Conservation (phyloP, 2,797 vertebrate genomes). For the Sebastiscus tertius region DNA sequence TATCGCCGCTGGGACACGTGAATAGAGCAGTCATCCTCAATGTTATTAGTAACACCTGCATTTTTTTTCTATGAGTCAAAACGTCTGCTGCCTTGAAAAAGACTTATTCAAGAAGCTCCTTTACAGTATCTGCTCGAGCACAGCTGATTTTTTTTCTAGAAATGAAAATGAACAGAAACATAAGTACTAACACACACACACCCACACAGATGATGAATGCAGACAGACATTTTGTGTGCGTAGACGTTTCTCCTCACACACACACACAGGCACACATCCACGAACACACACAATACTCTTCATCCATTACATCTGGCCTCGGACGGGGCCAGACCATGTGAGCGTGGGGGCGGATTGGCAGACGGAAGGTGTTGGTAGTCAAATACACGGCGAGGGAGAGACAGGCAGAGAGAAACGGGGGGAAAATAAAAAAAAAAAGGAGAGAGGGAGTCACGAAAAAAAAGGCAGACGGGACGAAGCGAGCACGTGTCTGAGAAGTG, state of each 20-base stretch:
- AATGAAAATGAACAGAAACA: conserved; percentile 41
- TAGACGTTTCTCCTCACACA: conserved; percentile 4
- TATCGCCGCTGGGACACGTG: not conserved
- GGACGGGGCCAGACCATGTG: conserved; percentile 52
- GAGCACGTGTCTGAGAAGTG: conserved; percentile 46
- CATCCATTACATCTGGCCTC: conserved; percentile 64
- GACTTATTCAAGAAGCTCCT: not conserved
- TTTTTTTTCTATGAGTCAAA: not conserved
- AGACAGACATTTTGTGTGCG: conserved; percentile 31
- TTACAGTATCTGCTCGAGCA: not conserved
- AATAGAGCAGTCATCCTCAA: not conserved
- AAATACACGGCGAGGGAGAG: conserved; percentile 40
- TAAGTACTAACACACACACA: conserved; percentile 5
- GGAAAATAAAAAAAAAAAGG: not conserved
- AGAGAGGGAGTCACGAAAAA: conserved; percentile 25
- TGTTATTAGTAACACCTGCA: not conserved
- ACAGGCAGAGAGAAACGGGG: not conserved
- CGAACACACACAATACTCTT: conserved; percentile 32
- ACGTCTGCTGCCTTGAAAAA: not conserved
- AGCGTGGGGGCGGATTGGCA: conserved; percentile 70
- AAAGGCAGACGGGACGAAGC: conserved; percentile 21
- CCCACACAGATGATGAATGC: conserved; percentile 43
- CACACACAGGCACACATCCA: conserved; percentile 15
- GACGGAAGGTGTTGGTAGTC: conserved; percentile 63
- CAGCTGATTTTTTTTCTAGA: conserved; percentile 8